Conservation (phyloP, 1,140 invertebrate species). For the Drosophila kanapiae region DNA sequence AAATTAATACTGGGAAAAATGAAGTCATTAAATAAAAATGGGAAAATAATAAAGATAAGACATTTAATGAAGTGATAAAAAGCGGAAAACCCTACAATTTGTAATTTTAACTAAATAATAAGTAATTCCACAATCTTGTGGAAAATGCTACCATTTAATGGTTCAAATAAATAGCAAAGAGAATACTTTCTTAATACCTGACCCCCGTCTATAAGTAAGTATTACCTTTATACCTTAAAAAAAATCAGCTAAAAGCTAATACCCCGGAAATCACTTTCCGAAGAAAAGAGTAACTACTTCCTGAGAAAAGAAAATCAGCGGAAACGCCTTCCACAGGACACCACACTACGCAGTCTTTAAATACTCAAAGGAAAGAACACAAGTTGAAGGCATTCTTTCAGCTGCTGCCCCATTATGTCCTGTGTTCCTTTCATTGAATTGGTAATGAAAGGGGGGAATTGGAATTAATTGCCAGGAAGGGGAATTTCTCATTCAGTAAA, state of each 20-base stretch:
- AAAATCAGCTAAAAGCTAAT: no score
- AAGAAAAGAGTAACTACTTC: background rate
- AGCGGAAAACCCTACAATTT: rapidly evolving
- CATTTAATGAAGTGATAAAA: background rate
- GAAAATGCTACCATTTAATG: background rate
- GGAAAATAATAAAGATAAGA: background rate
- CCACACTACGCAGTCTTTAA: background rate
- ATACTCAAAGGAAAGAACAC: constrained; percentile 4
- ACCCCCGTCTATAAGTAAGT: background rate
- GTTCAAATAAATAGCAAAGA: background rate
- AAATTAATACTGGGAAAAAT: background rate
- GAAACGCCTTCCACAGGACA: background rate
- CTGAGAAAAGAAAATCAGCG: background rate
- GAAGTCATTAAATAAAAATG: background rate
- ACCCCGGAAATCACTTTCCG: background rate
- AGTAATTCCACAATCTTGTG: background rate
- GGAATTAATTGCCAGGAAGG: constrained; percentile 37
- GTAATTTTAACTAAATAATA: no score
- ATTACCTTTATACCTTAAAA: background rate
- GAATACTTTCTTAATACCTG: no score
- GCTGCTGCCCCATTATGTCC: constrained; percentile 9
- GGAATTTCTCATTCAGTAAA: constrained; percentile 47
- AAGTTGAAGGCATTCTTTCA: constrained; percentile 1
- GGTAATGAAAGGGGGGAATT: constrained; percentile 27
- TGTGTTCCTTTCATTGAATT: constrained; percentile 29